Conservation (phyloP, 2,797 vertebrate genomes). For the Cetoscarus ocellatus region DNA sequence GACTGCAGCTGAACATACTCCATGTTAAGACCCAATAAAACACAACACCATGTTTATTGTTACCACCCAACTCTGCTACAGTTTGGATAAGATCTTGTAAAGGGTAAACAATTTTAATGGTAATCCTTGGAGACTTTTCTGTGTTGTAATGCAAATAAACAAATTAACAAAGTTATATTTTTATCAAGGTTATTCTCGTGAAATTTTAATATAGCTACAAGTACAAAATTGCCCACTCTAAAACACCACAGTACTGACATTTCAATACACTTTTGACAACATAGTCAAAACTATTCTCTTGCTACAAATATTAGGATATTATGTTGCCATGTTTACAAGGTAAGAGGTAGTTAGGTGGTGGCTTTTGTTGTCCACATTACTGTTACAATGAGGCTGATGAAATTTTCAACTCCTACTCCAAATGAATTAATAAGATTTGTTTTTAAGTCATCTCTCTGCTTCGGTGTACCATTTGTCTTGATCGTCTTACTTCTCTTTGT, state of each 20-base stretch:
- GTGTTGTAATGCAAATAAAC: conserved; percentile 9
- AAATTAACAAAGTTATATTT: conserved; percentile 19
- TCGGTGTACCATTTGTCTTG: no score
- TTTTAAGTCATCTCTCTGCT: no score
- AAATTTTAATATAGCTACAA: not conserved
- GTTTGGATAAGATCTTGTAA: conserved; percentile 1
- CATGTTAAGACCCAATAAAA: conserved; percentile 6
- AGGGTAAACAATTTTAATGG: conserved; percentile 17
- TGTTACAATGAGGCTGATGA: no score
- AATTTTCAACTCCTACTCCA: no score
- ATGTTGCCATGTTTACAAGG: not conserved
- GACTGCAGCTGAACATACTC: not conserved
- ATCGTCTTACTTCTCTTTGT: no score
- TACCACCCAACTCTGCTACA: not conserved
- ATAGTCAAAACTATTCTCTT: no score
- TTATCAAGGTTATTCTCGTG: conserved; percentile 6
- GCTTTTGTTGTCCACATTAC: not conserved
- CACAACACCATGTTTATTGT: conserved; percentile 9
- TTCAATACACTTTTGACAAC: no score
- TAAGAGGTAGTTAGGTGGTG: not conserved
- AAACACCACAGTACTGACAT: no score
- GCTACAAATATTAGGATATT: no score
- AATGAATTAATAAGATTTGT: no score
- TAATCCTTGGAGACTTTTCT: not conserved
- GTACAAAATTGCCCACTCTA: not conserved